Conservation (phyloP, 2,888 invertebrate genomes). For the Epinotia demarniana region DNA sequence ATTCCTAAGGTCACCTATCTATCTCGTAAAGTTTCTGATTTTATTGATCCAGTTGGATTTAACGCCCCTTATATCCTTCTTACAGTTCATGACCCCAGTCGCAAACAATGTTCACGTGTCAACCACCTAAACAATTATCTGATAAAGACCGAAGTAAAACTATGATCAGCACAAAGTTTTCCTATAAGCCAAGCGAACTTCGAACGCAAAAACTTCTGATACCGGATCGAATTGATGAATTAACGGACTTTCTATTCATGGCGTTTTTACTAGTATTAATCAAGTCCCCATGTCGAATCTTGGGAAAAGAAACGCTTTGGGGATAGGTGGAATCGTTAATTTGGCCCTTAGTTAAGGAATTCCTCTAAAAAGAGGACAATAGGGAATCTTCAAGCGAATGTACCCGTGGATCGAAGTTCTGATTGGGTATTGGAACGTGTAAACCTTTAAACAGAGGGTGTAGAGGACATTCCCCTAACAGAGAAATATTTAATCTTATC, state of each 20-base stretch:
- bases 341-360: background rate
- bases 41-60: background rate
- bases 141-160: conserved; percentile 5
- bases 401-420: background rate
- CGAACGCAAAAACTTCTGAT: conserved; percentile 32
- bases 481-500: too few relatives aligned
- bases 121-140: conserved; percentile 4
- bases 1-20: too few relatives aligned
- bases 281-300: conserved; percentile 23
- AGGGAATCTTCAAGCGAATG: background rate
- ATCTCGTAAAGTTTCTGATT: too few relatives aligned
- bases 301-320: background rate
- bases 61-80: too few relatives aligned
- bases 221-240: conserved; percentile 34
- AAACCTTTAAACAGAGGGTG: too few relatives aligned
- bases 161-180: conserved; percentile 11
- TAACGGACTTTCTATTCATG: conserved; percentile 37
- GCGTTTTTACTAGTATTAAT: conserved; percentile 41
- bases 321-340: conserved; percentile 5
- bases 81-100: background rate
- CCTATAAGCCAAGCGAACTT: conserved; percentile 13
- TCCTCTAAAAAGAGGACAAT: background rate
- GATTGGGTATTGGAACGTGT: too few relatives aligned
- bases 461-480: too few relatives aligned
- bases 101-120: conserved; percentile 1